Evolutionary conservation across 2,888 invertebrate species (phyloP).

Genomic region (Hyposoter didymator): DNA sequence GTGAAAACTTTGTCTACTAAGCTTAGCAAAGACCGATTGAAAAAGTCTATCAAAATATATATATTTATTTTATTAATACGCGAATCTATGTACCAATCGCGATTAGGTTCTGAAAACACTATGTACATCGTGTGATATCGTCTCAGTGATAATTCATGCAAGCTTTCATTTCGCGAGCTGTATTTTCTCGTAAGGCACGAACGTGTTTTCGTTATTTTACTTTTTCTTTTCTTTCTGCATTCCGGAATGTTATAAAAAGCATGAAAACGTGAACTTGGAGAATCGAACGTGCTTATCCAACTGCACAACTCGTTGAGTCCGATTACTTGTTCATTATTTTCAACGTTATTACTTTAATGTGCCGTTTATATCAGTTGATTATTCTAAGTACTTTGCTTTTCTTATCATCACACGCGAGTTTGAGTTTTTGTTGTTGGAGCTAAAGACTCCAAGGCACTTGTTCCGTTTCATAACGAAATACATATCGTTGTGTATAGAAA

Average conservation of each 20-base stretch:
- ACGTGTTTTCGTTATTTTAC: not conserved
- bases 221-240: not conserved
- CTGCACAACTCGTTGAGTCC: not conserved
- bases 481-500: not conserved
- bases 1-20: not conserved
- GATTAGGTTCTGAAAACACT: constrained; percentile 54
- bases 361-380: constrained; percentile 31
- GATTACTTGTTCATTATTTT: not conserved
- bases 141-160: not conserved
- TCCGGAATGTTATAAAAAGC: constrained; percentile 28
- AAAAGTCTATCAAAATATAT: constrained; percentile 78
- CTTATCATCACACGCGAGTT: constrained; percentile 50
- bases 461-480: not conserved
- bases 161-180: constrained; percentile 11
- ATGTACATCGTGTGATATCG: constrained; percentile 59
- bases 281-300: not conserved
- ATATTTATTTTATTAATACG: constrained; percentile 55
- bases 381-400: constrained; percentile 54
- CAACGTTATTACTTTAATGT: constrained; percentile 19
- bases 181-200: constrained; percentile 5
- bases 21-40: constrained; percentile 66
- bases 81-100: constrained; percentile 57
- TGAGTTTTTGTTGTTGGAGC: constrained; percentile 35
- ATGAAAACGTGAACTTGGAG: not conserved
- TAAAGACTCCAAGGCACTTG: constrained; percentile 57